Percentiles rank a stretch among this genome's conserved stretches.
These are phyloP conservation scores for Eupithecia subumbrata DNA, from an alignment of 2,888 invertebrate species.

Conservation along the genomic window DNA sequence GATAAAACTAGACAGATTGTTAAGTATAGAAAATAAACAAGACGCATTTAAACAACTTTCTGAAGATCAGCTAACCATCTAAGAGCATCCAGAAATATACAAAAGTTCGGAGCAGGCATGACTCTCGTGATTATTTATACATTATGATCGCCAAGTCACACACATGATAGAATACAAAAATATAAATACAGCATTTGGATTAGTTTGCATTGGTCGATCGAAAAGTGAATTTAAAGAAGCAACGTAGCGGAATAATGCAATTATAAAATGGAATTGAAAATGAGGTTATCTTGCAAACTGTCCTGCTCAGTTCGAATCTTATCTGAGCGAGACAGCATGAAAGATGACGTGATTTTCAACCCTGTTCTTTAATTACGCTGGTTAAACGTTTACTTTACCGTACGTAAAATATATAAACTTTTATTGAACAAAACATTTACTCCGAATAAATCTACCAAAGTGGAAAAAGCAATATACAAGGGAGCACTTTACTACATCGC, in stretches of 20 bases:
- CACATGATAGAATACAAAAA: conserved; percentile 29
- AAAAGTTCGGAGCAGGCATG: conserved; percentile 21
- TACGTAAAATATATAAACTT: not conserved
- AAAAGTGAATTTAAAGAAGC: not conserved
- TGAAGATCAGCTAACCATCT: not conserved
- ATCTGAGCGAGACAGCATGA: not conserved
- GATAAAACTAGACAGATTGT: not conserved
- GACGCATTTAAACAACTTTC: not conserved
- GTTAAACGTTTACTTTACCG: not conserved
- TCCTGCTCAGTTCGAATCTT: not conserved
- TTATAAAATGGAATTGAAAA: not conserved
- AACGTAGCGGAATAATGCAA: not conserved
- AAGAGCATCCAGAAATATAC: conserved; percentile 29
- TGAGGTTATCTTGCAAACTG: not conserved
- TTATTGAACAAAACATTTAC: not conserved
- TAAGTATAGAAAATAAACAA: not conserved
- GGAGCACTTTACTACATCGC: not conserved
- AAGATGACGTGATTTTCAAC: too few relatives aligned
- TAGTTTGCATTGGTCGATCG: not conserved
- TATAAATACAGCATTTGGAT: conserved; percentile 26
- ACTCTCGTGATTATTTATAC: conserved; percentile 17
- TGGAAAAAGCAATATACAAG: not conserved
- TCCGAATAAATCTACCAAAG: not conserved
- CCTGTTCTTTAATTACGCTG: not conserved
- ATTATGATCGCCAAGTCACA: conserved; percentile 20